phyloP scores from a whole-genome alignment of 2,797 vertebrate genomes.

The Crax fasciolata region DNA sequence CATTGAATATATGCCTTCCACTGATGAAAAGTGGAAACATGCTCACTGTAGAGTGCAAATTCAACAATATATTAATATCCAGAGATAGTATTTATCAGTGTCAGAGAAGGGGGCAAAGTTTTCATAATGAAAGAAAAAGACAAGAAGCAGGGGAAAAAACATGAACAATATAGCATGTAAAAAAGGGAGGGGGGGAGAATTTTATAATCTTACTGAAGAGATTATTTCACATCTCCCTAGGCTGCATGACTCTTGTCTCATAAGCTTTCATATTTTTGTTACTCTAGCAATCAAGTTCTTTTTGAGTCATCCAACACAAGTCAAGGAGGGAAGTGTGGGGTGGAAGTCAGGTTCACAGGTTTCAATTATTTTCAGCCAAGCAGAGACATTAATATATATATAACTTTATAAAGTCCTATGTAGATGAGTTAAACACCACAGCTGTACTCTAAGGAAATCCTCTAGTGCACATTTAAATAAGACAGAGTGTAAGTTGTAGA shows the following conservation, averaged over 20 bases:
- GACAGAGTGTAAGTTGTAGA: neutral
- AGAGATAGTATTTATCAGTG: neutral
- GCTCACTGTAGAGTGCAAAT: neutral
- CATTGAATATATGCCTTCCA: neutral
- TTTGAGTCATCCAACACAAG: conserved; percentile 47
- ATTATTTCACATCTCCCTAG: conserved; percentile 36
- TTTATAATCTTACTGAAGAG: conserved; percentile 35
- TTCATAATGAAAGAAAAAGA: neutral
- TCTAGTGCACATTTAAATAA: conserved; percentile 4
- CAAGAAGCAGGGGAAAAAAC: neutral
- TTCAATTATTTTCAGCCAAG: conserved; percentile 70
- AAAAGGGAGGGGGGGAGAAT: neutral
- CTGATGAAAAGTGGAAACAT: neutral
- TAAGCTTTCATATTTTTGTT: conserved; percentile 45
- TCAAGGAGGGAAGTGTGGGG: neutral
- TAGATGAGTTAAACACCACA: conserved; percentile 38
- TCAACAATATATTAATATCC: neutral
- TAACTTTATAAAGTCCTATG: conserved; percentile 64
- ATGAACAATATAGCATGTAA: neutral
- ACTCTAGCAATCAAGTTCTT: conserved; percentile 53
- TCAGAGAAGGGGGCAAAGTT: neutral
- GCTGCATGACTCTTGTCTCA: conserved; percentile 51
- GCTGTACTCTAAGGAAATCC: neutral
- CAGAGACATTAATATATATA: conserved; percentile 61
- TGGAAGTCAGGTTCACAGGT: conserved; percentile 55